phyloP scores from a whole-genome alignment of 2,797 vertebrate species.

The Ceyx erithaca region DNA sequence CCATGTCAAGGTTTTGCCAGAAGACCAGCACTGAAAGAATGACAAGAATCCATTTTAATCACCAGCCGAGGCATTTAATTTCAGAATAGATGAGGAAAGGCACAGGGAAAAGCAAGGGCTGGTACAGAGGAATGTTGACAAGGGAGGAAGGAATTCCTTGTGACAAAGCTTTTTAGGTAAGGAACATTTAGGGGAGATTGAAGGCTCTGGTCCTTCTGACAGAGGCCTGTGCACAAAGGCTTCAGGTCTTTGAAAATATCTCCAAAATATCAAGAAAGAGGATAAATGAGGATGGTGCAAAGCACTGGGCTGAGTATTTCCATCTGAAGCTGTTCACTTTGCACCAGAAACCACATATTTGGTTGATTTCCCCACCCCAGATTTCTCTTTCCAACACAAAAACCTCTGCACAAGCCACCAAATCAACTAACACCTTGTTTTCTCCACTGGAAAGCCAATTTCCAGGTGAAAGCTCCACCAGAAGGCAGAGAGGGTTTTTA shows the following conservation, averaged over 20 bases:
- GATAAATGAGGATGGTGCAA: neutral
- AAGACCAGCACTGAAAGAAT: neutral
- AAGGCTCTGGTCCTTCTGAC: neutral
- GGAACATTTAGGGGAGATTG: neutral
- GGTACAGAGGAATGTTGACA: neutral
- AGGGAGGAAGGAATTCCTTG: neutral
- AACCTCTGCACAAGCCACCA: neutral
- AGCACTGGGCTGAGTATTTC: neutral
- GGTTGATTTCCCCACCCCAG: neutral
- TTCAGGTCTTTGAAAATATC: neutral
- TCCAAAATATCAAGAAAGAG: neutral
- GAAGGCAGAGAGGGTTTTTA: neutral
- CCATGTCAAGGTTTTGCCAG: neutral
- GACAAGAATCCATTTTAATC: neutral
- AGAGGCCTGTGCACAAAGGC: fast-evolving
- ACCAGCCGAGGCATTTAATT: neutral
- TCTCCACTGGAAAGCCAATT: neutral
- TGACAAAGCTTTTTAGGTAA: neutral
- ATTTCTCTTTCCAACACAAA: neutral
- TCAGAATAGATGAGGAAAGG: neutral
- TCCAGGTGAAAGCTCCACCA: neutral
- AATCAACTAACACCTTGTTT: neutral
- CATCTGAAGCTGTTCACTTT: neutral
- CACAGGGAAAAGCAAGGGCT: neutral
- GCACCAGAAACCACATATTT: neutral